A percentile compares a stretch with the other conserved stretches of the same genome.
Conservation (phyloP, 1,140 invertebrate species). For the Solenopsis fugax region DNA sequence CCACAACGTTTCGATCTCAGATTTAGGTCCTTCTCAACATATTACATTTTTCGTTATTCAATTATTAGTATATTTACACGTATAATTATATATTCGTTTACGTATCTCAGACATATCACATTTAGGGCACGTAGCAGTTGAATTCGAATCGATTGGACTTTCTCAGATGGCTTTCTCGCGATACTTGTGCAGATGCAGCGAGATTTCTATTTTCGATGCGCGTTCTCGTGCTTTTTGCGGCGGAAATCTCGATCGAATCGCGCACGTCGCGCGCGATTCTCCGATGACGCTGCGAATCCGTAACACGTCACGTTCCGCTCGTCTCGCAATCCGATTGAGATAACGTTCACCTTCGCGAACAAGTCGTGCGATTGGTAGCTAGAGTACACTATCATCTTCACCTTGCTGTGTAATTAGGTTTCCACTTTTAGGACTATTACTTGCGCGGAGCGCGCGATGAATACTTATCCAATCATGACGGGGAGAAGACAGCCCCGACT, state of each 20-base stretch:
- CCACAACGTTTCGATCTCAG: too few relatives aligned
- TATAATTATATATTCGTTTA: background rate
- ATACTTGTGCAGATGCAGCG: constrained; percentile 7
- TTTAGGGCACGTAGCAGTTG: constrained; percentile 14
- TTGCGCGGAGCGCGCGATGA: background rate
- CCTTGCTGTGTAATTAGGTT: constrained; percentile 35
- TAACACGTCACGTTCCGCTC: constrained; percentile 45
- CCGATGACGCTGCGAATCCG: constrained; percentile 56
- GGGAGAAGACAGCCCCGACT: background rate
- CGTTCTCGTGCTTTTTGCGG: background rate
- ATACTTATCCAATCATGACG: constrained; percentile 27
- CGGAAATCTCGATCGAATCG: constrained; percentile 49
- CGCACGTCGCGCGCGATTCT: constrained; percentile 32
- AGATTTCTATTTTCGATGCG: constrained; percentile 48
- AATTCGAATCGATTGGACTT: constrained; percentile 13
- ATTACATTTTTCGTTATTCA: background rate
- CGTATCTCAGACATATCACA: background rate
- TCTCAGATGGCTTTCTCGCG: constrained; percentile 51
- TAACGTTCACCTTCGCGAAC: constrained; percentile 43
- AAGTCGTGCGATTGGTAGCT: constrained; percentile 26
- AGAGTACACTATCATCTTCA: constrained; percentile 22
- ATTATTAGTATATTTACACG: background rate
- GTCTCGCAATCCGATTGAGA: constrained; percentile 56
- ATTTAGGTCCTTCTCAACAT: too few relatives aligned
- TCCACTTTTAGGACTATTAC: constrained; percentile 32